A percentile compares a stretch with the other conserved stretches of the same genome.
phyloP scores from a whole-genome alignment of 2,113 vertebrate genomes.

The Tonatia bakeri region DNA sequence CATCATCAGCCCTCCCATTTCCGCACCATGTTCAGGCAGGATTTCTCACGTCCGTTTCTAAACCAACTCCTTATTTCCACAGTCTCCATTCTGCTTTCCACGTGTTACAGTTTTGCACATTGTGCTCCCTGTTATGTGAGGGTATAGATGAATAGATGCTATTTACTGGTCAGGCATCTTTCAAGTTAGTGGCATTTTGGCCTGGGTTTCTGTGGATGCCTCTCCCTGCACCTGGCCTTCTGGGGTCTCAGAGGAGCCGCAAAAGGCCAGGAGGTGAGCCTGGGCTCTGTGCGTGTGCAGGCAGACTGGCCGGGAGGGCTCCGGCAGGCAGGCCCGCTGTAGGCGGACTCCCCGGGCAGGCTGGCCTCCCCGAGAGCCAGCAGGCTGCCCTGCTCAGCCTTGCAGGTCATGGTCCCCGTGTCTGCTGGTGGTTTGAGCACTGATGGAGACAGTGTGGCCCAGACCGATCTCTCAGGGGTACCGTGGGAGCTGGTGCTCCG shows the following conservation, averaged over 20 bases:
- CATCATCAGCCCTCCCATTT: background rate
- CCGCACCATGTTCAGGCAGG: background rate
- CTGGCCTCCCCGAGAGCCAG: background rate
- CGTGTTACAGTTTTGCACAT: background rate
- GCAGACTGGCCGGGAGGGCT: too few species aligned
- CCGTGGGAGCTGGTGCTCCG: background rate
- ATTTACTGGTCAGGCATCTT: background rate
- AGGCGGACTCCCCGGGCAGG: background rate
- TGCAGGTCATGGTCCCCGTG: too few species aligned
- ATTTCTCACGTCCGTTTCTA: background rate
- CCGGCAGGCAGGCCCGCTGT: background rate
- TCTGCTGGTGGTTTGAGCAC: background rate
- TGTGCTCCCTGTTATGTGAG: background rate
- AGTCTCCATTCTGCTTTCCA: background rate
- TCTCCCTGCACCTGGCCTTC: background rate
- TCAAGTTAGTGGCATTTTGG: background rate
- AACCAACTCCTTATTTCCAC: background rate
- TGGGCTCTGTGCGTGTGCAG: background rate
- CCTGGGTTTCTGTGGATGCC: background rate
- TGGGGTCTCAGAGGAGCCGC: background rate
- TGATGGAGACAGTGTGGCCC: background rate
- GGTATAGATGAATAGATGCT: background rate
- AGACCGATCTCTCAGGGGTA: background rate
- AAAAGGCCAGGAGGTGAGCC: background rate
- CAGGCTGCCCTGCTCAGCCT: background rate